These are phyloP conservation scores for Parnassius apollo DNA, from an alignment of 2,888 invertebrate genomes.

Conservation along the genomic window DNA sequence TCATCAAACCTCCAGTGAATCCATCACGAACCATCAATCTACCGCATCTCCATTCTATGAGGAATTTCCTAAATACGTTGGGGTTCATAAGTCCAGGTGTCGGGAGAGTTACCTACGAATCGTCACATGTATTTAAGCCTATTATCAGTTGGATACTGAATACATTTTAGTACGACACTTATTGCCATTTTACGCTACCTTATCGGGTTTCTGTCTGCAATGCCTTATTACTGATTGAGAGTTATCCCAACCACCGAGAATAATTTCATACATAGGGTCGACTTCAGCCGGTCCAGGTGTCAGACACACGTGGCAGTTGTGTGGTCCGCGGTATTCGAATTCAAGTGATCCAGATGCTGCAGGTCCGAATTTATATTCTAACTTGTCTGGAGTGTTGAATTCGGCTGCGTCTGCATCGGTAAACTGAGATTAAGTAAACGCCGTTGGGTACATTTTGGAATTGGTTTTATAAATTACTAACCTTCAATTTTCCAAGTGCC, in stretches of 20 bases:
- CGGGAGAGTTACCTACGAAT: slow-evolving; percentile 77
- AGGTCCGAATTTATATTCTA: slow-evolving; percentile 82
- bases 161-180: slow-evolving; percentile 35
- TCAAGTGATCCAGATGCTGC: slow-evolving; percentile 75
- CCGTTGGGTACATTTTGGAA: slow-evolving; percentile 75
- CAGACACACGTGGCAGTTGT: slow-evolving; percentile 84
- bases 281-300: slow-evolving; percentile 77
- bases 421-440: slow-evolving; percentile 51
- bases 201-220: slow-evolving; percentile 83
- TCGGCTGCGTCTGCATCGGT: slow-evolving; percentile 76
- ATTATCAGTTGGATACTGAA: slow-evolving; percentile 12
- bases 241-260: slow-evolving; percentile 86
- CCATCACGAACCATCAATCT: slow-evolving; percentile 74
- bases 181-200: slow-evolving; percentile 63
- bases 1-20: slow-evolving; percentile 69
- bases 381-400: slow-evolving; percentile 79
- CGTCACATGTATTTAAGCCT: slow-evolving; percentile 38
- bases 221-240: slow-evolving; percentile 83
- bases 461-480: slow-evolving; percentile 46
- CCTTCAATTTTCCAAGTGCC: slow-evolving; percentile 92
- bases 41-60: slow-evolving; percentile 81
- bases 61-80: slow-evolving; percentile 79
- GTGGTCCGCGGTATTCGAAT: slow-evolving; percentile 82
- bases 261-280: slow-evolving; percentile 84
- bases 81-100: slow-evolving; percentile 81